These are phyloP conservation scores for Noctua janthe DNA, from an alignment of 2,888 invertebrate species.

Conservation along the genomic window DNA sequence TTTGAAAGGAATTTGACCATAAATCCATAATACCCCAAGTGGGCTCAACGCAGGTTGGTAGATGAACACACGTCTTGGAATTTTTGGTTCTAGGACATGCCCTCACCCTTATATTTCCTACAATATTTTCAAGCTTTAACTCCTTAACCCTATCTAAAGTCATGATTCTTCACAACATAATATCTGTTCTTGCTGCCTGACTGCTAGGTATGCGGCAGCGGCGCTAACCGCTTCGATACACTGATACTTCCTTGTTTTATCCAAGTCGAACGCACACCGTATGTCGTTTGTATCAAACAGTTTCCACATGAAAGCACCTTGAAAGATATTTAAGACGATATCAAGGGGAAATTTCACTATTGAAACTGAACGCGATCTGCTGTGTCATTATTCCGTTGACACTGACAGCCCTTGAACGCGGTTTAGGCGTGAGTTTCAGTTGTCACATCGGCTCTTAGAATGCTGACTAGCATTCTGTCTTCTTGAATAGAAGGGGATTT, in stretches of 20 bases:
- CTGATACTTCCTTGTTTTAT: slow-evolving; percentile 61
- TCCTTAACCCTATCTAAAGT: not conserved
- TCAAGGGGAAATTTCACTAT: not conserved
- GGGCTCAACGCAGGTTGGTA: not conserved
- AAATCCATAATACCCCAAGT: not conserved
- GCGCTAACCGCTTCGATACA: slow-evolving; percentile 61
- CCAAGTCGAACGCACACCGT: slow-evolving; percentile 8
- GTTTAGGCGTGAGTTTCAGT: not conserved
- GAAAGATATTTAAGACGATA: not conserved
- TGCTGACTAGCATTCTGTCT: not conserved
- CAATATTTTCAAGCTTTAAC: not conserved
- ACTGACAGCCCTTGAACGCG: not conserved
- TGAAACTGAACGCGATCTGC: not conserved
- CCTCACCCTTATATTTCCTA: not conserved
- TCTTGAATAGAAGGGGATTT: not conserved
- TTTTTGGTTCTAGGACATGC: not conserved
- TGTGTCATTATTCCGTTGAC: not conserved
- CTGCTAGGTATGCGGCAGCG: slow-evolving; percentile 65
- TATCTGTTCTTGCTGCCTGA: slow-evolving; percentile 42
- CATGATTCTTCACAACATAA: slow-evolving; percentile 23
- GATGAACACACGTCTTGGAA: not conserved
- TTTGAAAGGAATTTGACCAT: not conserved
- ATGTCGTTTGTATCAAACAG: not conserved
- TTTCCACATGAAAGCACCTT: slow-evolving; percentile 10
- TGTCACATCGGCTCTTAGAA: not conserved